A percentile compares a stretch with the other conserved stretches of the same genome.
phyloP scores from a whole-genome alignment of 2,797 vertebrate genomes.

The Semaprochilodus insignis region DNA sequence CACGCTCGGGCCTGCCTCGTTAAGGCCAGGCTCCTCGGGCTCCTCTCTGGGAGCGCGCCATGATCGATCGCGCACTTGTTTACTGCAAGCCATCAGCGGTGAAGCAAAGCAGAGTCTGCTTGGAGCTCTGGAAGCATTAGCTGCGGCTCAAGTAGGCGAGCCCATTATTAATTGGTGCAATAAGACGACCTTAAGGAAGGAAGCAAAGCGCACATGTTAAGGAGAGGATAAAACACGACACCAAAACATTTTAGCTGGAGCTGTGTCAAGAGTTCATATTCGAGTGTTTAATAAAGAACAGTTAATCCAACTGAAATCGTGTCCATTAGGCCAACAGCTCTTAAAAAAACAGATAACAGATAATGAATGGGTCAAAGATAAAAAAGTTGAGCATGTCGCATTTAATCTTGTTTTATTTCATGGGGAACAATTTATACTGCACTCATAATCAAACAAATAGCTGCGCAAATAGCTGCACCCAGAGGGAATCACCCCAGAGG shows the following conservation, averaged over 20 bases:
- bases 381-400: not conserved
- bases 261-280: not conserved
- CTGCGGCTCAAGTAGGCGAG: not conserved
- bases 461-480: too few relatives aligned
- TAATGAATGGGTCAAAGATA: not conserved
- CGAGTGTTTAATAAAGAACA: not conserved
- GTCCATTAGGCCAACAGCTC: not conserved
- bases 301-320: not conserved
- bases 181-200: slow-evolving; percentile 37
- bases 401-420: not conserved
- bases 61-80: slow-evolving; percentile 87
- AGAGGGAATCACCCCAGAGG: too few relatives aligned
- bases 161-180: slow-evolving; percentile 42
- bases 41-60: slow-evolving; percentile 73
- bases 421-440: not conserved
- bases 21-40: slow-evolving; percentile 52
- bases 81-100: slow-evolving; percentile 80
- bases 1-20: not conserved
- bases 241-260: slow-evolving; percentile 11
- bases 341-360: not conserved
- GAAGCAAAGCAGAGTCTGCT: slow-evolving; percentile 86
- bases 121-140: slow-evolving; percentile 54
- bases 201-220: slow-evolving; percentile 30
- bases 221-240: slow-evolving; percentile 7
- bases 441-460: too few relatives aligned